A percentile compares a stretch with the other conserved stretches of the same genome.
Conservation (phyloP, 2,888 invertebrate species). For the Agriopis marginaria region DNA sequence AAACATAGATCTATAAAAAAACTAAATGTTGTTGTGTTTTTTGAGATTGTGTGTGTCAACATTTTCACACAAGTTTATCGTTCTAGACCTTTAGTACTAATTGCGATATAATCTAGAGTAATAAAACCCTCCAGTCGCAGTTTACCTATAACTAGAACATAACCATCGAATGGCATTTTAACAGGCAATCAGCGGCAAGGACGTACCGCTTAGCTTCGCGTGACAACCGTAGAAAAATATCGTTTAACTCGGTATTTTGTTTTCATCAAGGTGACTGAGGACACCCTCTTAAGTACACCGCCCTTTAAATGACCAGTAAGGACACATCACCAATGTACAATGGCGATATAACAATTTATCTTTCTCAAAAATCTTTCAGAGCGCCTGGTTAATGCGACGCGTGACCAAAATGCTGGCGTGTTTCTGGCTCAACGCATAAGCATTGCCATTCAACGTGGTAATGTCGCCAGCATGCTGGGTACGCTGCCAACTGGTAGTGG, state of each 20-base stretch:
- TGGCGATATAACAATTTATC: too few species aligned
- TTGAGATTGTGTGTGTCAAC: too few species aligned
- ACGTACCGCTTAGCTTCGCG: constrained; percentile 41
- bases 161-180: constrained; percentile 41
- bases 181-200: constrained; percentile 51
- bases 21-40: too few species aligned
- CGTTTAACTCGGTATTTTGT: constrained; percentile 26
- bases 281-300: constrained; percentile 10
- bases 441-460: too few species aligned
- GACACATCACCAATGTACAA: neutral
- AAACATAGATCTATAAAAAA: too few species aligned
- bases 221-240: constrained; percentile 38
- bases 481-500: too few species aligned
- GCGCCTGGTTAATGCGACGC: too few species aligned
- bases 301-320: constrained; percentile 2
- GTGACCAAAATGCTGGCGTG: too few species aligned
- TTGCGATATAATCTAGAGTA: constrained; percentile 2
- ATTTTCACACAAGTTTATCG: too few species aligned
- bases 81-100: neutral
- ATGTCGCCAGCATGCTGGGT: too few species aligned
- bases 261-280: constrained; percentile 29
- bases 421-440: too few species aligned
- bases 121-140: constrained; percentile 12
- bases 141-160: constrained; percentile 22
- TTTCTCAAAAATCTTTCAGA: too few species aligned